Percentiles rank a stretch among this genome's conserved stretches.
Evolutionary conservation across 1,140 invertebrate species (phyloP).

Genomic region (Drosophila albomicans): DNA sequence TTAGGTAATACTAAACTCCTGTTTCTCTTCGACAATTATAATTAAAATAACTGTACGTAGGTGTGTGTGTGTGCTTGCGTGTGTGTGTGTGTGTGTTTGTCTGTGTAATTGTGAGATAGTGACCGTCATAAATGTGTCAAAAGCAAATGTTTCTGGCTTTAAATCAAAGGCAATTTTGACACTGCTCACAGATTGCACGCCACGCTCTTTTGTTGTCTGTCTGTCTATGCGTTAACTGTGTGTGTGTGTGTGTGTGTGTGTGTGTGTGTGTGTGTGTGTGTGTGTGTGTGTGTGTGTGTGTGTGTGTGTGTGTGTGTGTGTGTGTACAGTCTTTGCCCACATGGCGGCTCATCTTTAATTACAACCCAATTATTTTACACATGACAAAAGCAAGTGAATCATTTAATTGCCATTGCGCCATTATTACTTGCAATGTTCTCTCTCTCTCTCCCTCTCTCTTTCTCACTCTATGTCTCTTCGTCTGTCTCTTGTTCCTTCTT

Average conservation of each 20-base stretch:
- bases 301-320: background rate
- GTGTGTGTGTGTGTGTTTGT: background rate
- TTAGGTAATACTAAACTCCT: slow-evolving; percentile 10
- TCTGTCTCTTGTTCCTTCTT: background rate
- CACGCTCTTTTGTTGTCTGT: slow-evolving; percentile 3
- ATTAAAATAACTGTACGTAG: background rate
- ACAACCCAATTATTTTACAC: background rate
- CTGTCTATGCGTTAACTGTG: background rate
- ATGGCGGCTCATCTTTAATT: background rate
- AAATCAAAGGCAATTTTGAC: slow-evolving; percentile 28
- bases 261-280: background rate
- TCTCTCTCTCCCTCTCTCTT: no score
- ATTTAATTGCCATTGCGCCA: background rate
- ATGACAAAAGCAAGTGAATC: background rate
- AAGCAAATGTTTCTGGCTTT: slow-evolving; percentile 25
- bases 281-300: background rate
- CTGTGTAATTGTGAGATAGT: background rate
- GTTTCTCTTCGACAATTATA: background rate
- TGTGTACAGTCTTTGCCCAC: no score
- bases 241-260: background rate
- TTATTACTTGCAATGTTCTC: no score
- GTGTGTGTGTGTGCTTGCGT: background rate
- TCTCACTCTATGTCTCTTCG: no score
- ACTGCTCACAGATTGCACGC: slow-evolving; percentile 4
- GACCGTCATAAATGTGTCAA: slow-evolving; percentile 31